Conservation (phyloP, 1,140 invertebrate species). For the Onthophagus taurus region DNA sequence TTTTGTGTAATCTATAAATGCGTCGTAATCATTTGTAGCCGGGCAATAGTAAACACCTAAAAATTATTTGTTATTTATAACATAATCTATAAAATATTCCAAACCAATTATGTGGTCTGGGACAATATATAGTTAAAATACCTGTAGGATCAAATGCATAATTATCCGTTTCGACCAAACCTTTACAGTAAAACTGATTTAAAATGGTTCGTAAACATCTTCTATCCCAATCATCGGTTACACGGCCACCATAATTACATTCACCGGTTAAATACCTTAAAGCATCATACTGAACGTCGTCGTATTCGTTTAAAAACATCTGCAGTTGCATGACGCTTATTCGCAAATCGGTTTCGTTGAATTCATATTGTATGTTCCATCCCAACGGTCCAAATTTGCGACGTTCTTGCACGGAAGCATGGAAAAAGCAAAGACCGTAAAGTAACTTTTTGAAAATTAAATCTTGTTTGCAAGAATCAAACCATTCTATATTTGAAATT, state of each 20-base stretch:
- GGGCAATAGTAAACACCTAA: constrained; percentile 68
- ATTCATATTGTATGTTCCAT: constrained; percentile 94
- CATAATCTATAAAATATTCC: too few species aligned
- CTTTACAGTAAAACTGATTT: constrained; percentile 66
- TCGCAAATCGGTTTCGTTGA: constrained; percentile 88
- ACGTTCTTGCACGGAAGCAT: constrained; percentile 84
- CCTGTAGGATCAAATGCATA: constrained; percentile 54
- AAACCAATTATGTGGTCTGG: too few species aligned
- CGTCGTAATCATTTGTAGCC: constrained; percentile 60
- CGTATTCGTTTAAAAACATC: constrained; percentile 80
- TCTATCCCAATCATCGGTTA: constrained; percentile 92
- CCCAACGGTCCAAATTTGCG: constrained; percentile 87
- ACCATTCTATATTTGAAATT: constrained; percentile 79
- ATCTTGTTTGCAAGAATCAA: constrained; percentile 69
- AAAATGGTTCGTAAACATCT: constrained; percentile 78
- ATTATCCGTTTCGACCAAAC: constrained; percentile 43
- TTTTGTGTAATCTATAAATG: constrained; percentile 67
- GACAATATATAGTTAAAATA: too few species aligned
- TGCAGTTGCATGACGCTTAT: constrained; percentile 81
- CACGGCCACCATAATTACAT: constrained; percentile 93
- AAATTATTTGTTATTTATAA: too few species aligned
- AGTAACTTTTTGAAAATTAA: constrained; percentile 76
- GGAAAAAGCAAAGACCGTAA: constrained; percentile 90
- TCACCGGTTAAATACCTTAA: constrained; percentile 86
- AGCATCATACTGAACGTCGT: constrained; percentile 82